phyloP scores from a whole-genome alignment of 2,888 invertebrate genomes.

The Leucoma salicis region DNA sequence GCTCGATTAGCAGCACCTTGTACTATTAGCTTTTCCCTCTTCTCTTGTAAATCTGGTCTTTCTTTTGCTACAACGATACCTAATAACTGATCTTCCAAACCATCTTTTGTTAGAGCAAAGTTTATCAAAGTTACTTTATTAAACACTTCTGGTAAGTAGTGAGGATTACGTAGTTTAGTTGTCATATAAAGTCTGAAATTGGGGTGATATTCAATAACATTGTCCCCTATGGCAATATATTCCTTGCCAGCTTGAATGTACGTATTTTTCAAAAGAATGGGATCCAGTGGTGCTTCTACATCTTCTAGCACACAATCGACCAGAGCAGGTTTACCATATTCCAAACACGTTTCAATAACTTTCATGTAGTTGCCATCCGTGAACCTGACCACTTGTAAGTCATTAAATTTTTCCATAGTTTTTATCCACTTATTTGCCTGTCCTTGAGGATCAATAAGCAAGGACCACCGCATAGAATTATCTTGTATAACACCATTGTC shows the following conservation, averaged over 20 bases:
- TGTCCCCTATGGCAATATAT: constrained; percentile 90
- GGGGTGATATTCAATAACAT: constrained; percentile 88
- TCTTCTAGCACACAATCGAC: constrained; percentile 90
- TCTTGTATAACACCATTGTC: constrained; percentile 93
- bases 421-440: constrained; percentile 94
- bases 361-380: constrained; percentile 89
- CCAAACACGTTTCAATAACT: constrained; percentile 87
- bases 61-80: constrained; percentile 93
- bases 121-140: constrained; percentile 92
- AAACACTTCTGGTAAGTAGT: constrained; percentile 92
- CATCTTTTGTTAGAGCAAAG: constrained; percentile 91
- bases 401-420: constrained; percentile 89
- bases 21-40: constrained; percentile 89
- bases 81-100: constrained; percentile 91
- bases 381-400: constrained; percentile 87
- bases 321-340: constrained; percentile 88
- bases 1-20: constrained; percentile 91
- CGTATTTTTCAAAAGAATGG: constrained; percentile 87
- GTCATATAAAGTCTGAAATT: constrained; percentile 91
- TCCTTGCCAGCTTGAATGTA: constrained; percentile 88
- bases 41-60: constrained; percentile 91
- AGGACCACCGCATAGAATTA: constrained; percentile 89
- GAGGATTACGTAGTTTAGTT: constrained; percentile 91
- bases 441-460: constrained; percentile 92
- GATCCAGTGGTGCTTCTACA: constrained; percentile 89